Evolutionary conservation across 2,797 vertebrate genomes (phyloP).

Genomic region (Delichon dasypus): DNA sequence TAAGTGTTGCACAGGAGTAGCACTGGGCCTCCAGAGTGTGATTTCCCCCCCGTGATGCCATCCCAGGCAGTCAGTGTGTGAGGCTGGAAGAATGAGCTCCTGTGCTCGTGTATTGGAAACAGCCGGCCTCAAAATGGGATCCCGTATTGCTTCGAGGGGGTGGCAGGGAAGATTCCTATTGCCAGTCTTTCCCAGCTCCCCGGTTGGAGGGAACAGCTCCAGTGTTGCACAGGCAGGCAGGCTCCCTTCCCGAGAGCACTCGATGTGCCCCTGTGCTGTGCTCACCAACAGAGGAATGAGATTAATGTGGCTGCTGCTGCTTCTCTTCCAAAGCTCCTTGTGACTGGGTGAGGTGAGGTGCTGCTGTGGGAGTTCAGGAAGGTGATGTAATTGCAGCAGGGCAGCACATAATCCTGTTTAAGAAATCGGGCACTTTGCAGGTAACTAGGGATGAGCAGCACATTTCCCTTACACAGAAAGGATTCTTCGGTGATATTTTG

Average conservation of each 20-base stretch:
- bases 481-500: neutral
- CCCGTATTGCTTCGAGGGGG: neutral
- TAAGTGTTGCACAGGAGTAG: slow-evolving; percentile 50
- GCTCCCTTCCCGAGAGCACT: neutral
- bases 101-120: neutral
- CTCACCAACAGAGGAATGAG: neutral
- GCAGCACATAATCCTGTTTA: neutral
- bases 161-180: neutral
- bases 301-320: neutral
- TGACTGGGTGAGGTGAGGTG: neutral
- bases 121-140: neutral
- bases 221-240: neutral
- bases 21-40: neutral
- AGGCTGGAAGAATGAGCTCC: neutral
- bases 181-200: neutral
- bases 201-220: neutral
- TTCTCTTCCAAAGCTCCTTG: neutral
- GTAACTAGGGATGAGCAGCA: neutral
- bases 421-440: neutral
- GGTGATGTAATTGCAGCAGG: neutral
- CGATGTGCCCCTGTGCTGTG: neutral
- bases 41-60: neutral
- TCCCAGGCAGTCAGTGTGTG: neutral
- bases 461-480: neutral
- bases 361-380: neutral